Evolutionary conservation across 2,797 vertebrate genomes (phyloP).

Genomic region (Gadopsis marmoratus): DNA sequence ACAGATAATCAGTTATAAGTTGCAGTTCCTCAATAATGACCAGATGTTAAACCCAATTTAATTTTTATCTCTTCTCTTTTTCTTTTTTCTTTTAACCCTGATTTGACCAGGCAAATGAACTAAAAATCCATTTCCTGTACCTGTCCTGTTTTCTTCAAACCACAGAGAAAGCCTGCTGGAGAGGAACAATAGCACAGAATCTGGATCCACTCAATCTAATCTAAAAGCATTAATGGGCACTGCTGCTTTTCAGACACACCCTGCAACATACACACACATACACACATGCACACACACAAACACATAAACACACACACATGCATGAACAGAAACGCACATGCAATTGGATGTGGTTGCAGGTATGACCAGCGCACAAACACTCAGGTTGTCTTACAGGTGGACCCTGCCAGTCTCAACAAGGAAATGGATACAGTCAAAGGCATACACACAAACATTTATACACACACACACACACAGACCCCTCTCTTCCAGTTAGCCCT

Average conservation of each 20-base stretch:
- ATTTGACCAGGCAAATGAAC: constrained; percentile 52
- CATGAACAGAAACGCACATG: too few relatives aligned
- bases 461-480: constrained; percentile 51
- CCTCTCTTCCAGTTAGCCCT: constrained; percentile 92
- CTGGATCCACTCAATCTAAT: constrained; percentile 81
- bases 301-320: constrained; percentile 1
- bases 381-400: constrained; percentile 21
- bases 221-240: constrained; percentile 71
- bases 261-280: constrained; percentile 42
- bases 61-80: not conserved
- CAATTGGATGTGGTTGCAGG: constrained; percentile 23
- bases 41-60: constrained; percentile 36
- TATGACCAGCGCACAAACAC: constrained; percentile 29
- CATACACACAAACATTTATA: constrained; percentile 45
- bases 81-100: constrained; percentile 22
- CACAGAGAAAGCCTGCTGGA: constrained; percentile 51
- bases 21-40: not conserved
- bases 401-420: constrained; percentile 34
- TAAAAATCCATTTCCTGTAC: constrained; percentile 70
- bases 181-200: constrained; percentile 65
- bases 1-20: not conserved
- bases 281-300: not conserved
- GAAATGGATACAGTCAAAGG: constrained; percentile 26
- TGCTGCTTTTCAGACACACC: constrained; percentile 70
- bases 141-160: constrained; percentile 51